phyloP scores from a whole-genome alignment of 2,113 vertebrate genomes.

The Hassar affinis region DNA sequence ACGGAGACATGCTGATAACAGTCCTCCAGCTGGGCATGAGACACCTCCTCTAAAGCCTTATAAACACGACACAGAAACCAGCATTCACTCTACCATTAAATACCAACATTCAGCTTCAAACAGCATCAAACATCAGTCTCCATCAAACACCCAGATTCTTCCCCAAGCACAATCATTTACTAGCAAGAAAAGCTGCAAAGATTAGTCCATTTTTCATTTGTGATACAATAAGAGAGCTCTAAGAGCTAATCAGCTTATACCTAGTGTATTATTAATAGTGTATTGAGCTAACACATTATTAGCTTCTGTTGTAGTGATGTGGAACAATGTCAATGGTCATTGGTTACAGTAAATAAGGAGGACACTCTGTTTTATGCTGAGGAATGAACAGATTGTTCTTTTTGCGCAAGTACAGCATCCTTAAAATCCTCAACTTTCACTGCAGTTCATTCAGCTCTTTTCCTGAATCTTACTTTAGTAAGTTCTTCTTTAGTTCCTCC shows the following conservation, averaged over 20 bases:
- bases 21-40: constrained; percentile 75
- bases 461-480: constrained; percentile 69
- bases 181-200: not conserved
- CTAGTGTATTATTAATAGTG: not conserved
- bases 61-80: constrained; percentile 14
- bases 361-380: no score
- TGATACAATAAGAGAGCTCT: not conserved
- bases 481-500: constrained; percentile 65
- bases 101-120: not conserved
- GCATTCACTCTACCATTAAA: not conserved
- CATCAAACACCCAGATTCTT: not conserved
- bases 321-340: not conserved
- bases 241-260: not conserved
- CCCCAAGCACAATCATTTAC: not conserved
- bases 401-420: not conserved
- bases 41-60: constrained; percentile 69
- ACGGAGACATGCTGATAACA: constrained; percentile 75
- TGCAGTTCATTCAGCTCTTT: not conserved
- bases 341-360: not conserved
- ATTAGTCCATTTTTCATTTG: not conserved
- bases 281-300: not conserved
- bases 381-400: not conserved
- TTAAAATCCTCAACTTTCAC: not conserved
- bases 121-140: no score
- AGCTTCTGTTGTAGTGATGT: not conserved